A percentile compares a stretch with the other conserved stretches of the same genome.
These are phyloP conservation scores for Caenorhabditis imperialis DNA, from an alignment of 2,888 invertebrate genomes.

Conservation along the genomic window DNA sequence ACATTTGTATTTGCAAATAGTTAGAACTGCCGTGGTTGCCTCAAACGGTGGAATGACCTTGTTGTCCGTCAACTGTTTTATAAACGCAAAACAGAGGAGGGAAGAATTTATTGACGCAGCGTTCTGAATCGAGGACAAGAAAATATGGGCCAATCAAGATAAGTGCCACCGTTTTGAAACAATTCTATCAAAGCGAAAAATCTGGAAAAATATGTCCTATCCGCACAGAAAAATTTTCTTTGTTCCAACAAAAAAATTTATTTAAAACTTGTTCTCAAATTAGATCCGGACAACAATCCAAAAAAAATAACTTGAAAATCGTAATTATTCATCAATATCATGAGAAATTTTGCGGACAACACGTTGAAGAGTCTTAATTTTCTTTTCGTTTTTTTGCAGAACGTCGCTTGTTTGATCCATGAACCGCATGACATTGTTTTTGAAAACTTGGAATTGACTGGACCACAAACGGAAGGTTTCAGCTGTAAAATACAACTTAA, in stretches of 20 bases:
- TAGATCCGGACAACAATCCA: too few relatives aligned
- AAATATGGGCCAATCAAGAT: conserved; percentile 51
- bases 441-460: conserved; percentile 42
- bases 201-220: too few relatives aligned
- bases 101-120: neutral
- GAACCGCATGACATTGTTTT: conserved; percentile 40
- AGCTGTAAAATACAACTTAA: conserved; percentile 22
- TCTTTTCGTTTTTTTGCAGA: conserved; percentile 36
- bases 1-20: too few relatives aligned
- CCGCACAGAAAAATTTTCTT: too few relatives aligned
- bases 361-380: conserved; percentile 36
- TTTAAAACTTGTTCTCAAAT: too few relatives aligned
- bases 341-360: conserved; percentile 29
- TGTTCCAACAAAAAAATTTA: too few relatives aligned
- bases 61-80: too few relatives aligned
- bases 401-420: conserved; percentile 34
- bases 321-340: conserved; percentile 16
- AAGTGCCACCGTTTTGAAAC: conserved; percentile 23
- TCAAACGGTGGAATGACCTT: too few relatives aligned
- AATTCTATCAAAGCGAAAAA: too few relatives aligned
- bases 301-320: neutral
- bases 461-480: conserved; percentile 41
- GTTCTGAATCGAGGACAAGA: conserved; percentile 3
- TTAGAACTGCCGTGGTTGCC: too few relatives aligned
- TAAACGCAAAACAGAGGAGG: neutral